phyloP scores from a whole-genome alignment of 2,888 invertebrate species.

The Andrena fulva region DNA sequence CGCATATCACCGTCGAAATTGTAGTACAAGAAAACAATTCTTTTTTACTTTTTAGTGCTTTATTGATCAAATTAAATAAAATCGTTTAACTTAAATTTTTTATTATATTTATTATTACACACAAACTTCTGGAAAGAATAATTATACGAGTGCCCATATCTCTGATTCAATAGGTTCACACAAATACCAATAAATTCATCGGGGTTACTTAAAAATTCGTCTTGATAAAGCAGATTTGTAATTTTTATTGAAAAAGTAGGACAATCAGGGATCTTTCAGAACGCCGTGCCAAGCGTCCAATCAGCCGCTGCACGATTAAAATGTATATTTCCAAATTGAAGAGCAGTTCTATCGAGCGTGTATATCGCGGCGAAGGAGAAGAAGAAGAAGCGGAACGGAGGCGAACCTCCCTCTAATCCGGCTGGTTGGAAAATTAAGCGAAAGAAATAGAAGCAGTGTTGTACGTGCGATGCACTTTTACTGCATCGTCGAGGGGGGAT shows the following conservation, averaged over 20 bases:
- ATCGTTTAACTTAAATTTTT: too few relatives aligned
- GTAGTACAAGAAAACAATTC: too few relatives aligned
- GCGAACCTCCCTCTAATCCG: conserved; percentile 54
- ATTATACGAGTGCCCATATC: too few relatives aligned
- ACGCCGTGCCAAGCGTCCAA: conserved; percentile 13
- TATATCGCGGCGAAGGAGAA: conserved; percentile 5
- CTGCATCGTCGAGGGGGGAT: conserved; percentile 65
- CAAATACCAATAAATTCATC: too few relatives aligned
- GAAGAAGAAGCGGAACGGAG: conserved; percentile 20
- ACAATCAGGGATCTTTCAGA: conserved; percentile 6
- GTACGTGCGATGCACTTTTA: conserved; percentile 73
- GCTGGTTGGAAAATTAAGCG: conserved; percentile 67
- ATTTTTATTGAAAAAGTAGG: not conserved
- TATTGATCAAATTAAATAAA: too few relatives aligned
- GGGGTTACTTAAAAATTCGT: too few relatives aligned
- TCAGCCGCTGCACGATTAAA: conserved; percentile 33
- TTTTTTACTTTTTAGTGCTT: too few relatives aligned
- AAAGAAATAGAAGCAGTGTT: conserved; percentile 63
- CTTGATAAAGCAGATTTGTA: too few relatives aligned
- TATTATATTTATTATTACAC: too few relatives aligned
- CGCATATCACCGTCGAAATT: too few relatives aligned
- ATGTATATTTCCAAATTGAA: conserved; percentile 18
- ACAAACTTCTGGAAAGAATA: too few relatives aligned
- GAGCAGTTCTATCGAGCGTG: conserved; percentile 10
- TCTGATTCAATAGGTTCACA: too few relatives aligned